Conservation (phyloP, 2,888 invertebrate genomes). For the Ditula angustiorana region DNA sequence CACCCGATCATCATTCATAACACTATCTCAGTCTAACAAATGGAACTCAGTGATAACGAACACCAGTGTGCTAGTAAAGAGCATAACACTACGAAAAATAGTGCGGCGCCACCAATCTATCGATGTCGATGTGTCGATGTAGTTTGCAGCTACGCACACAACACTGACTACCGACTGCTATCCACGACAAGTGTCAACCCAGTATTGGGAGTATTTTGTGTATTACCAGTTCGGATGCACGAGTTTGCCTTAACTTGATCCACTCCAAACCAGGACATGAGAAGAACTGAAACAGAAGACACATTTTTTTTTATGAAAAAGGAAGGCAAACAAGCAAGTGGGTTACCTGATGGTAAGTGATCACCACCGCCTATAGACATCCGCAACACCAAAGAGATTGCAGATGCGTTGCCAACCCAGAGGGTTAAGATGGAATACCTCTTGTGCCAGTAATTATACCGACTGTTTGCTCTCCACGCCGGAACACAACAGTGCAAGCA, state of each 20-base stretch:
- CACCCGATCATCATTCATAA: too few relatives aligned
- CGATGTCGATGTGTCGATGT: constrained; percentile 48
- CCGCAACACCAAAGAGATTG: too few relatives aligned
- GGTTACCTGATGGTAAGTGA: too few relatives aligned
- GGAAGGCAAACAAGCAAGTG: too few relatives aligned
- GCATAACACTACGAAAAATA: constrained; percentile 26
- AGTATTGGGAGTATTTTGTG: constrained; percentile 46
- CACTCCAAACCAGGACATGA: constrained; percentile 84
- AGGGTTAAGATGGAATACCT: too few relatives aligned
- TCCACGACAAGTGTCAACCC: constrained; percentile 50
- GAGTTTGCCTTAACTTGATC: constrained; percentile 81
- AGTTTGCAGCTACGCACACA: constrained; percentile 48
- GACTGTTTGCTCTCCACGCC: too few relatives aligned
- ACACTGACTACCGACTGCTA: constrained; percentile 59
- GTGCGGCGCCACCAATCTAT: constrained; percentile 38
- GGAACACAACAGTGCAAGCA: too few relatives aligned
- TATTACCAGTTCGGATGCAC: constrained; percentile 83
- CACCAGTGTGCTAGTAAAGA: constrained; percentile 33
- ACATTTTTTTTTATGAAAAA: neutral
- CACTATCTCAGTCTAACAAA: too few relatives aligned
- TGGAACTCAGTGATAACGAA: constrained; percentile 9
- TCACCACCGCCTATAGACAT: too few relatives aligned
- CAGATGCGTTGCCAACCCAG: too few relatives aligned
- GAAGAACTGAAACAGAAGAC: constrained; percentile 75
- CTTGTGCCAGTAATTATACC: too few relatives aligned